phyloP scores from a whole-genome alignment of 2,888 invertebrate genomes.

The Coleophora flavipennella region DNA sequence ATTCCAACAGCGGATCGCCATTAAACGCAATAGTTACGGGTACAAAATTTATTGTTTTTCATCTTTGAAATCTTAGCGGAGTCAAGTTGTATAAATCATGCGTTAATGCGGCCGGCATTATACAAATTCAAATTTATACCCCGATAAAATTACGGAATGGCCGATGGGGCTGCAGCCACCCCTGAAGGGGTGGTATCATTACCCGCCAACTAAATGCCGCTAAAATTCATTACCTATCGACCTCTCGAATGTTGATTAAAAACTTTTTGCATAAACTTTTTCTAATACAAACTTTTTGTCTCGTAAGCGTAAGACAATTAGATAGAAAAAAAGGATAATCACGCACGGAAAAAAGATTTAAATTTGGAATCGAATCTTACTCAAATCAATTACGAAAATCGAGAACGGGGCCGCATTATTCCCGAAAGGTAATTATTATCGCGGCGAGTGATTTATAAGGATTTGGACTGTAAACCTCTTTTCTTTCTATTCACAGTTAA shows the following conservation, averaged over 20 bases:
- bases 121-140: conserved; percentile 74
- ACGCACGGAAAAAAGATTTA: conserved; percentile 1
- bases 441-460: conserved; percentile 55
- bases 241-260: conserved; percentile 20
- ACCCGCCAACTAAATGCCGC: conserved; percentile 48
- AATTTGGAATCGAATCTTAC: conserved; percentile 21
- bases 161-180: conserved; percentile 42
- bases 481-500: conserved; percentile 59
- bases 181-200: conserved; percentile 32
- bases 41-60: conserved; percentile 72
- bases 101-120: conserved; percentile 68
- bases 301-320: too few relatives aligned
- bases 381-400: conserved; percentile 27
- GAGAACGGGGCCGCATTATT: conserved; percentile 29
- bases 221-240: conserved; percentile 56
- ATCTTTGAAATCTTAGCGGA: conserved; percentile 72
- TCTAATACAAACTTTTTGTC: too few relatives aligned
- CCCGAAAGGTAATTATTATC: conserved; percentile 45
- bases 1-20: conserved; percentile 31
- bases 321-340: too few relatives aligned
- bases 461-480: conserved; percentile 58
- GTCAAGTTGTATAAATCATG: conserved; percentile 72
- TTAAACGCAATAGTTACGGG: conserved; percentile 68
- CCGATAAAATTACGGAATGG: conserved; percentile 72
- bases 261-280: background rate